Evolutionary conservation across 2,113 vertebrate species (phyloP).

Genomic region (Uria aalge): DNA sequence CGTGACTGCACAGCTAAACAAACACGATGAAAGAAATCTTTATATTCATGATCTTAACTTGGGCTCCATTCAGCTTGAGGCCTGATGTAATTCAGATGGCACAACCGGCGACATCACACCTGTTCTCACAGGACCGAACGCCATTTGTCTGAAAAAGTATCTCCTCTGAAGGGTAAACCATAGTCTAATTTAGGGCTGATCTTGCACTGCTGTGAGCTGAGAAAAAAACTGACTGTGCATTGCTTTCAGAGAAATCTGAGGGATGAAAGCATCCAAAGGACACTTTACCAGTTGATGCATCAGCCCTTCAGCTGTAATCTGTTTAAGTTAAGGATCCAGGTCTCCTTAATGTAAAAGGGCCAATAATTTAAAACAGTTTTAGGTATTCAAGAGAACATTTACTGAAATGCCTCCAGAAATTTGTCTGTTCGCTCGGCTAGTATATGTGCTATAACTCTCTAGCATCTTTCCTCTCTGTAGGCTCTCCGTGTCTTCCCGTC

Average conservation of each 20-base stretch:
- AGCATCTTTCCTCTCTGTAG: background rate
- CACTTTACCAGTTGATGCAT: background rate
- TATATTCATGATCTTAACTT: background rate
- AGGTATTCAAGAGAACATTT: background rate
- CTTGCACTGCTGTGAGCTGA: background rate
- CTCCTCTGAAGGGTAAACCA: background rate
- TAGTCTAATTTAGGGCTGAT: background rate
- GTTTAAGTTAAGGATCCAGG: background rate
- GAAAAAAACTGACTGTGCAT: background rate
- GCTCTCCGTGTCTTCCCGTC: background rate
- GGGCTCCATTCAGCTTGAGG: background rate
- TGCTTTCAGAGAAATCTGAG: background rate
- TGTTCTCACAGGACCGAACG: background rate
- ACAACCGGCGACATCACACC: slow-evolving; percentile 1
- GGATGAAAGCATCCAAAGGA: background rate
- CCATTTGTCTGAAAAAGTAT: background rate
- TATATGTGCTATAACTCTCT: background rate
- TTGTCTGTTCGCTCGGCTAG: rapidly evolving
- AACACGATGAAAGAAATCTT: slow-evolving; percentile 5
- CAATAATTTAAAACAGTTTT: background rate
- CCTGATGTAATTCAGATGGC: background rate
- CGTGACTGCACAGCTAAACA: background rate
- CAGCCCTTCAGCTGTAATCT: background rate
- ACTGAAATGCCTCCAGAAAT: background rate
- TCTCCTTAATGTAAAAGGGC: background rate